Conservation (phyloP, 2,888 invertebrate species). For the Drosophila anomelani region DNA sequence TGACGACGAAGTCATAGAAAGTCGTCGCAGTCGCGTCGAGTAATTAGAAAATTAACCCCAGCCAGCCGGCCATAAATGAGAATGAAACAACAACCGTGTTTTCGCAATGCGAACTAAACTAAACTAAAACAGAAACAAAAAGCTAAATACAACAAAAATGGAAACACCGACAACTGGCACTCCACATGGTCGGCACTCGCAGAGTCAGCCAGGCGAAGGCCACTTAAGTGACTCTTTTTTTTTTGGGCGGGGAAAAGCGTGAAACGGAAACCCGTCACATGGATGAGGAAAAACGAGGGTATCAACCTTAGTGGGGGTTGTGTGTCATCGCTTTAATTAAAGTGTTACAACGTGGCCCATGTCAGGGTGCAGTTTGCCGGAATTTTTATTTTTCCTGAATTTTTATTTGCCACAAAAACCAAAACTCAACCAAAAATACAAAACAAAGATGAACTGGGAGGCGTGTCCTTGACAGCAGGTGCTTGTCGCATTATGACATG, state of each 20-base stretch:
- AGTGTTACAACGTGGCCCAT: conserved; percentile 47
- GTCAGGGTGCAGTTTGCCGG: conserved; percentile 46
- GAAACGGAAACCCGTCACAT: conserved; percentile 8
- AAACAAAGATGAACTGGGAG: background rate
- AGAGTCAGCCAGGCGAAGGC: conserved; percentile 58
- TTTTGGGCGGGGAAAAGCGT: conserved; percentile 14
- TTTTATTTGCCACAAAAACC: conserved; percentile 3
- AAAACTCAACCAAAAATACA: too few relatives aligned
- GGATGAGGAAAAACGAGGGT: background rate
- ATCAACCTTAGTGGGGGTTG: conserved; percentile 21
- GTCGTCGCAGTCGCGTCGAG: conserved; percentile 67
- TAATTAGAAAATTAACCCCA: conserved; percentile 77
- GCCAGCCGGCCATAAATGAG: conserved; percentile 68
- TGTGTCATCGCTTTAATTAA: conserved; percentile 62
- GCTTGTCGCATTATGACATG: conserved; percentile 12
- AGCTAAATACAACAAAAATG: conserved; percentile 5
- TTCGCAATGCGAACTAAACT: conserved; percentile 47
- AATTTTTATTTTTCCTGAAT: conserved; percentile 24
- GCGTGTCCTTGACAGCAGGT: conserved; percentile 17
- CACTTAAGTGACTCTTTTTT: conserved; percentile 56
- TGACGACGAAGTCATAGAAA: conserved; percentile 66
- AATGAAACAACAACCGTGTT: conserved; percentile 43
- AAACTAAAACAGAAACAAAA: conserved; percentile 30
- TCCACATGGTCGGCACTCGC: conserved; percentile 54
- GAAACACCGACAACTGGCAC: conserved; percentile 36